Conservation (phyloP, 2,113 vertebrate species). For the Ciconia stormi region DNA sequence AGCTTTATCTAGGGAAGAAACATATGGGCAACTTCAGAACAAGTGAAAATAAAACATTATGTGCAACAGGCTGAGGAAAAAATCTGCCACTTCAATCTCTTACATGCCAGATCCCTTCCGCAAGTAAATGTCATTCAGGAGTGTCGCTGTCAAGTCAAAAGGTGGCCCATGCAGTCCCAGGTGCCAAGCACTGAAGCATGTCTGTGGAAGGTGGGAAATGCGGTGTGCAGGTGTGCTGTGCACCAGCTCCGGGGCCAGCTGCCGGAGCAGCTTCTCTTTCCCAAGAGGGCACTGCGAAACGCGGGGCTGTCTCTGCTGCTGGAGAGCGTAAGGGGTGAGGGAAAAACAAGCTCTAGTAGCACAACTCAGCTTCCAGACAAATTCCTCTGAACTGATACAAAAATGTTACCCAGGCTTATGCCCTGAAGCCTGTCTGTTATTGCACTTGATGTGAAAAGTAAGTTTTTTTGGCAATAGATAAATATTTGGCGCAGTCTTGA, state of each 20-base stretch:
- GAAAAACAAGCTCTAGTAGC: not conserved
- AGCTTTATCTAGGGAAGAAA: not conserved
- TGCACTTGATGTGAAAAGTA: not conserved
- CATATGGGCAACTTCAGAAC: not conserved
- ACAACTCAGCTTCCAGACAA: not conserved
- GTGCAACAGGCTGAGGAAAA: not conserved
- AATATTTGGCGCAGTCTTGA: rapidly evolving
- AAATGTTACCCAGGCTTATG: not conserved
- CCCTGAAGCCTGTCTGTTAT: not conserved
- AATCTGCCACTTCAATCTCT: not conserved
- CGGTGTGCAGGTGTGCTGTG: not conserved
- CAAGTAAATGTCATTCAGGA: not conserved
- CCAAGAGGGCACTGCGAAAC: not conserved
- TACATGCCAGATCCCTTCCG: not conserved
- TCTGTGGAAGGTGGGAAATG: not conserved
- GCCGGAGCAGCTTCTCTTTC: not conserved
- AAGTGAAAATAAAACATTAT: not conserved
- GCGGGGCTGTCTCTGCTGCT: not conserved
- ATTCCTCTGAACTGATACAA: not conserved
- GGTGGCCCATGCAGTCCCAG: not conserved
- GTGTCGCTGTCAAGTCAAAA: not conserved
- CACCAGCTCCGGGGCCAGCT: rapidly evolving
- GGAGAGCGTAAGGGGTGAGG: not conserved
- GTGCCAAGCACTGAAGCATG: rapidly evolving
- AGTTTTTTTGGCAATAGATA: not conserved